phyloP scores from a whole-genome alignment of 2,888 invertebrate species.

The Phyllotreta cruciferae region DNA sequence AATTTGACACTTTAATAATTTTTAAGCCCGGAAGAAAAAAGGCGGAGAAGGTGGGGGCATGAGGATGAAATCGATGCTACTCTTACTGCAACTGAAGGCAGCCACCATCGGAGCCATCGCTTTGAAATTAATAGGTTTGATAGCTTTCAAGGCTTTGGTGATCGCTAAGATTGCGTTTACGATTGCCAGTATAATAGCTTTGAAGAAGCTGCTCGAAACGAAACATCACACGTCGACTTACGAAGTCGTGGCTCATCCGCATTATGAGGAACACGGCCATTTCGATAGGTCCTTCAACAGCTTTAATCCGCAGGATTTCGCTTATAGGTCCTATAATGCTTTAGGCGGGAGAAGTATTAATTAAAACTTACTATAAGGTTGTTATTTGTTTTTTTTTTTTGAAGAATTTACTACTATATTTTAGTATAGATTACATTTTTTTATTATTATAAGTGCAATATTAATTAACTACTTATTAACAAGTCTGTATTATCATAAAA shows the following conservation, averaged over 20 bases:
- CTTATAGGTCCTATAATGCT: constrained; percentile 66
- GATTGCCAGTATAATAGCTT: constrained; percentile 74
- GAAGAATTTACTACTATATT: too few species aligned
- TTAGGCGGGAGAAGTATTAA: constrained; percentile 32
- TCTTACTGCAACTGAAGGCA: constrained; percentile 80
- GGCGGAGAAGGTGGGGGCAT: constrained; percentile 56
- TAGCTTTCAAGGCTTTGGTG: constrained; percentile 84
- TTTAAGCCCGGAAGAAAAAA: constrained; percentile 49
- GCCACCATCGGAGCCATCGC: constrained; percentile 80
- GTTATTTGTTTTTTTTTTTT: too few species aligned
- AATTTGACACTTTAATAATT: background rate
- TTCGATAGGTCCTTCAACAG: constrained; percentile 70
- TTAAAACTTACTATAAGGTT: background rate
- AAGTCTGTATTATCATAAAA: too few species aligned
- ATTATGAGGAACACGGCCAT: constrained; percentile 65
- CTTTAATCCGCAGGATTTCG: constrained; percentile 65
- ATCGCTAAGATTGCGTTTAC: constrained; percentile 84
- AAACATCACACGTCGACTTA: constrained; percentile 76
- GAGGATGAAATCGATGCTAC: constrained; percentile 75
- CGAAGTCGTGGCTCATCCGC: constrained; percentile 70
- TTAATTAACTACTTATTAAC: too few species aligned
- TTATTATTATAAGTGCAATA: too few species aligned
- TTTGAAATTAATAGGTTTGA: constrained; percentile 77
- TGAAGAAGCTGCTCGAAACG: constrained; percentile 76
- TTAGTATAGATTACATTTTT: too few species aligned